Conservation (phyloP, 2,888 invertebrate genomes). For the Andricus curvator region DNA sequence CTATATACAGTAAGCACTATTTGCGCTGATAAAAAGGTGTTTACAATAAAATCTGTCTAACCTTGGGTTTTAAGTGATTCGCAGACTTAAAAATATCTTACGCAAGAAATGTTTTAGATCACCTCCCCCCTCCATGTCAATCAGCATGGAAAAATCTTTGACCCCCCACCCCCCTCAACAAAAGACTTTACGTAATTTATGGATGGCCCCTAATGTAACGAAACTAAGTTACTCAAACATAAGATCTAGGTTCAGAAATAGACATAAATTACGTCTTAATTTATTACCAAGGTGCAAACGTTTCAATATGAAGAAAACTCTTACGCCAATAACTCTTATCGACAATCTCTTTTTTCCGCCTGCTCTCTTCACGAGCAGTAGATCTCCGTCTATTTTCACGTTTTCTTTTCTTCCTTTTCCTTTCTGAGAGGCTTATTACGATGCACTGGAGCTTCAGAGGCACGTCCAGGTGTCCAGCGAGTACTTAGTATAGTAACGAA, state of each 20-base stretch:
- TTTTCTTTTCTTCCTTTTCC: constrained; percentile 43
- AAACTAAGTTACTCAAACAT: background rate
- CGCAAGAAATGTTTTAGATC: too few species aligned
- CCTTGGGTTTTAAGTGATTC: too few species aligned
- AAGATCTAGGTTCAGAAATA: constrained; percentile 3
- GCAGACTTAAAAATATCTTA: too few species aligned
- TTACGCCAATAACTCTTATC: constrained; percentile 37
- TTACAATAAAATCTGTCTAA: too few species aligned
- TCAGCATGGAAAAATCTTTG: too few species aligned
- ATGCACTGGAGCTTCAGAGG: constrained; percentile 53
- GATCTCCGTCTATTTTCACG: constrained; percentile 44
- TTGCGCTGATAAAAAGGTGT: too few species aligned
- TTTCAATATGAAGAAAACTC: constrained; percentile 40
- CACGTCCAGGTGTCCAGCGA: constrained; percentile 58
- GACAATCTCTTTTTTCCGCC: constrained; percentile 19
- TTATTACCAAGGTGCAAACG: constrained; percentile 22
- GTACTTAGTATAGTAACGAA: constrained; percentile 58
- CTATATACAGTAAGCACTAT: too few species aligned
- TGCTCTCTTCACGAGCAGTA: constrained; percentile 19
- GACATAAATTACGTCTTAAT: constrained; percentile 21
- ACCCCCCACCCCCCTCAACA: too few species aligned
- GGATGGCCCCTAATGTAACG: too few species aligned
- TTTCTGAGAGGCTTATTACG: constrained; percentile 55
- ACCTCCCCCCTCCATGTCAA: too few species aligned
- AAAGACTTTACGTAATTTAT: too few species aligned